Percentiles rank a stretch among this genome's conserved stretches.
Conservation (phyloP, 1,140 invertebrate species). For the Euborellia annulipes region DNA sequence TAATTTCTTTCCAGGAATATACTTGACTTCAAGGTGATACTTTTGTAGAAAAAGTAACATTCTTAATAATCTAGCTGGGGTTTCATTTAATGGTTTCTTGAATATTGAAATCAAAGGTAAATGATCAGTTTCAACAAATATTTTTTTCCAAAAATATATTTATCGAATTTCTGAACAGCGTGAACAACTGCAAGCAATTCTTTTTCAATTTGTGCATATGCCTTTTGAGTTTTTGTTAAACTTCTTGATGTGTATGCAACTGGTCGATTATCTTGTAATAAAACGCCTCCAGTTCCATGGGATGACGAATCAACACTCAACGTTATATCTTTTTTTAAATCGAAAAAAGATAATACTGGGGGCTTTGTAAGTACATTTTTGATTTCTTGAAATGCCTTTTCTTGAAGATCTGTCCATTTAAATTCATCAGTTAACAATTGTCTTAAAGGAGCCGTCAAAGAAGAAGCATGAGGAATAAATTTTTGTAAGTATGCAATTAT, state of each 20-base stretch:
- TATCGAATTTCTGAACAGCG: constrained; percentile 25
- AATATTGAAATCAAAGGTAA: constrained; percentile 26
- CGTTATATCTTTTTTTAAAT: too few relatives aligned
- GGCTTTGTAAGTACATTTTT: too few relatives aligned
- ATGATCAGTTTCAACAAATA: constrained; percentile 31
- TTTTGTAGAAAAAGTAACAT: constrained; percentile 26
- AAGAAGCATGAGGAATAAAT: too few relatives aligned
- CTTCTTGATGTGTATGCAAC: constrained; percentile 22
- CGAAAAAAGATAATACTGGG: too few relatives aligned
- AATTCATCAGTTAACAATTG: too few relatives aligned
- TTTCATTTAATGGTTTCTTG: constrained; percentile 24
- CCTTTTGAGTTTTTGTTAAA: constrained; percentile 16
- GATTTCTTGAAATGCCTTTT: too few relatives aligned
- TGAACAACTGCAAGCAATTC: constrained; percentile 33
- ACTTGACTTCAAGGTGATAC: constrained; percentile 21
- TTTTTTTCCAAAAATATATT: constrained; percentile 26
- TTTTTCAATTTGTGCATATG: constrained; percentile 29
- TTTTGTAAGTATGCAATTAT: too few relatives aligned
- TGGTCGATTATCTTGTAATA: constrained; percentile 17
- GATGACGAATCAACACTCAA: constrained; percentile 9
- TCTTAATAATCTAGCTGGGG: constrained; percentile 25
- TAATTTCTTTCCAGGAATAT: constrained; percentile 6
- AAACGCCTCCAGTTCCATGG: constrained; percentile 14
- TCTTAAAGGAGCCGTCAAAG: too few relatives aligned
- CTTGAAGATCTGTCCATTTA: too few relatives aligned